Evolutionary conservation across 2,888 invertebrate species (phyloP).

Genomic region (Pollenia angustigena): DNA sequence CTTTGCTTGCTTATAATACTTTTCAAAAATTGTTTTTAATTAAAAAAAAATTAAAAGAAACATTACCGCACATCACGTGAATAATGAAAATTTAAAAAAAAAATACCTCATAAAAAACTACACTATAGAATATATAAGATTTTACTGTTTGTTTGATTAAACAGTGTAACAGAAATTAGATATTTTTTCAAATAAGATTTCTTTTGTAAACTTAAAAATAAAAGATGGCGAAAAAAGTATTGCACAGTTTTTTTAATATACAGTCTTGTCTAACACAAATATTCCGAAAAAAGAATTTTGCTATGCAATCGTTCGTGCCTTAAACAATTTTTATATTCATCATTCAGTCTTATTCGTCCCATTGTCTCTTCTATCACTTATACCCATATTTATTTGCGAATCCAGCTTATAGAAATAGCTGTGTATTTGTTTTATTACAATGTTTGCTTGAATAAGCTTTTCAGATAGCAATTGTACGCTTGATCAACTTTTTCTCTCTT

Average conservation of each 20-base stretch:
- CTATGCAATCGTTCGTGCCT: no score
- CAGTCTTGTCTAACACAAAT: no score
- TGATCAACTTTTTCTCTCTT: conserved; percentile 44
- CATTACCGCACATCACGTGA: no score
- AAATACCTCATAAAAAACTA: no score
- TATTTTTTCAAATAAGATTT: no score
- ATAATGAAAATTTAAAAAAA: no score
- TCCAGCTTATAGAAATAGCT: conserved; percentile 4
- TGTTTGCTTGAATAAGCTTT: conserved; percentile 58
- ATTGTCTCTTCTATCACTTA: conserved; percentile 1
- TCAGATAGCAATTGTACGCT: conserved; percentile 63
- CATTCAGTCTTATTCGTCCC: neutral
- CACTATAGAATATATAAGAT: neutral
- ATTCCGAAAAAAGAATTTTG: no score
- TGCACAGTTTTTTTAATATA: no score
- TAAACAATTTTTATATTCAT: no score
- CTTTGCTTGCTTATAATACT: no score
- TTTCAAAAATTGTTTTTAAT: no score
- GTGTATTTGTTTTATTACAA: conserved; percentile 50
- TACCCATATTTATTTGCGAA: neutral
- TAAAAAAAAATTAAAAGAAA: no score
- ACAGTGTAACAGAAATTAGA: conserved; percentile 23
- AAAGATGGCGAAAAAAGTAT: neutral
- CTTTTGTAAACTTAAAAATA: neutral
- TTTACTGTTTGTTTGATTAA: neutral